Conservation (phyloP, 1,140 invertebrate species). For the Drosophila nebulosa region DNA sequence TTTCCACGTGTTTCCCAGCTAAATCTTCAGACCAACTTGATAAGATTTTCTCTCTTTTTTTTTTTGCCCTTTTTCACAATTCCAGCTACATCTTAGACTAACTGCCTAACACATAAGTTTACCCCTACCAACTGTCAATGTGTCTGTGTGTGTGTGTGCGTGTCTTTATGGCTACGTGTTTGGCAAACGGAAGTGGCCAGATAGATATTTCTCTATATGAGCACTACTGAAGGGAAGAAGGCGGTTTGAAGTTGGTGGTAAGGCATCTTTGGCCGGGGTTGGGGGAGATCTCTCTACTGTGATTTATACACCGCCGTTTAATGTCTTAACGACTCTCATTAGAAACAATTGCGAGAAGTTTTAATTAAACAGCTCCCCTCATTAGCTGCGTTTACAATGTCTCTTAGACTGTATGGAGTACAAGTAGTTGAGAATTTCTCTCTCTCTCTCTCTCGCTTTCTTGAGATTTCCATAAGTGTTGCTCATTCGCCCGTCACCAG, state of each 20-base stretch:
- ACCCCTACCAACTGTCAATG: conserved; percentile 3
- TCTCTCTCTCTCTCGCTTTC: conserved; percentile 6
- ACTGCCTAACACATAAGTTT: conserved; percentile 72
- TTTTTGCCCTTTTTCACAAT: background rate
- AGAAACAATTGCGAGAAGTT: conserved; percentile 77
- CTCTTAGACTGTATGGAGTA: background rate
- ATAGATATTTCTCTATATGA: conserved; percentile 32
- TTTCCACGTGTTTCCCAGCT: conserved; percentile 71
- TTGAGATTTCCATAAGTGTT: conserved; percentile 53
- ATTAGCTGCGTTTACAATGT: conserved; percentile 33
- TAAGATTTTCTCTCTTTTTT: conserved; percentile 34
- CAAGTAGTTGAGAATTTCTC: background rate
- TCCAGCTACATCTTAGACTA: conserved; percentile 40
- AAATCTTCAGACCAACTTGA: conserved; percentile 63
- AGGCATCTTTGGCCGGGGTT: background rate
- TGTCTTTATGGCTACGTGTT: conserved; percentile 76
- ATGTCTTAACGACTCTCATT: conserved; percentile 73
- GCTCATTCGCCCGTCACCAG: conserved; percentile 28
- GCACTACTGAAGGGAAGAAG: conserved; percentile 10
- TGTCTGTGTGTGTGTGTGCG: conserved; percentile 27
- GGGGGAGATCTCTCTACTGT: conserved; percentile 28
- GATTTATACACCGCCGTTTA: conserved; percentile 72
- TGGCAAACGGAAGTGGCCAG: conserved; percentile 76
- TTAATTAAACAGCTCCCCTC: conserved; percentile 71
- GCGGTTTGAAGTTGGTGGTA: background rate